phyloP scores from a whole-genome alignment of 1,140 invertebrate genomes.

The Ips nitidus region DNA sequence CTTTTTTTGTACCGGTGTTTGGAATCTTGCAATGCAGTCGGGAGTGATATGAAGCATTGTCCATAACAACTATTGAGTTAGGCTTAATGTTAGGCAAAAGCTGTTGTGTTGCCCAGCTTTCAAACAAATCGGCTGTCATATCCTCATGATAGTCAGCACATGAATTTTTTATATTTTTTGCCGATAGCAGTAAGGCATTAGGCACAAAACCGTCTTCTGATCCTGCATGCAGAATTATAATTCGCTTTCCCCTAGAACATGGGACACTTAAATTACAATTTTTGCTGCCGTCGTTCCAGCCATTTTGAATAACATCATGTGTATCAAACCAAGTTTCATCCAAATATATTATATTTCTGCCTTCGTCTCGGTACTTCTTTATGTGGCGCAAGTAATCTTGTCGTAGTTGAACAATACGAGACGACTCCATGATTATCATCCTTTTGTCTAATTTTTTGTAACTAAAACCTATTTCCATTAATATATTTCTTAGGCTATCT shows the following conservation, averaged over 20 bases:
- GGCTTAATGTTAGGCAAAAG: no score
- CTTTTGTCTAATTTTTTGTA: neutral
- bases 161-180: slow-evolving; percentile 28
- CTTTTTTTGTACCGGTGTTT: no score
- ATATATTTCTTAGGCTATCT: no score
- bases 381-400: slow-evolving; percentile 6
- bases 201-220: slow-evolving; percentile 33
- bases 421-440: slow-evolving; percentile 6
- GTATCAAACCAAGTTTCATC: neutral
- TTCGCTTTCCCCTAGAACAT: no score
- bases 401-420: neutral
- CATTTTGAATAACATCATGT: slow-evolving; percentile 21
- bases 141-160: slow-evolving; percentile 31
- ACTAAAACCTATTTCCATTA: no score
- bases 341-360: slow-evolving; percentile 2
- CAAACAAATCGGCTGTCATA: slow-evolving; percentile 35
- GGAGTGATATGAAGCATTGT: no score
- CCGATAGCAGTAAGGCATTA: slow-evolving; percentile 34
- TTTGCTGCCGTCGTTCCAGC: slow-evolving; percentile 10
- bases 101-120: neutral
- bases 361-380: neutral
- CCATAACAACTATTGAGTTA: no score
- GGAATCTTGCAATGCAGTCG: no score
- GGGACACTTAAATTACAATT: neutral
- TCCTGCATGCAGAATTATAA: no score